Evolutionary conservation across 1,140 invertebrate species (phyloP).

Genomic region (Subanguina moxae): DNA sequence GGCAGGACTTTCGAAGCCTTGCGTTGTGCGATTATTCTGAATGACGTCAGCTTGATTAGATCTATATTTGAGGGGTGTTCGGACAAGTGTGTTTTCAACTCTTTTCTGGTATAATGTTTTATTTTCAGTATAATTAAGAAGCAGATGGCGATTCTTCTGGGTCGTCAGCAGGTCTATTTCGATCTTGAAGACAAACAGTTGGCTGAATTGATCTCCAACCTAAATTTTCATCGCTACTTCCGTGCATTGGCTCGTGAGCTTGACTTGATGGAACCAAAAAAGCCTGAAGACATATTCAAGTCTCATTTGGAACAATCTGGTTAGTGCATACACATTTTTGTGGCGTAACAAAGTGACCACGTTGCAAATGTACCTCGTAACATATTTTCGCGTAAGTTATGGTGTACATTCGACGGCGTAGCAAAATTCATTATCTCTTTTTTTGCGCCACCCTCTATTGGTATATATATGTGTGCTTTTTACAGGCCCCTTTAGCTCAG

Average conservation of each 20-base stretch:
- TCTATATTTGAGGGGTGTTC: constrained; percentile 80
- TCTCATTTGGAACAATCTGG: constrained; percentile 83
- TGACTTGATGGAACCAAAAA: constrained; percentile 99
- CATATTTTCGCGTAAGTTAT: too few species aligned
- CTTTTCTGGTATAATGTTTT: too few species aligned
- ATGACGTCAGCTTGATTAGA: constrained; percentile 77
- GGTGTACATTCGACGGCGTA: too few species aligned
- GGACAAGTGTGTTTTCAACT: constrained; percentile 72
- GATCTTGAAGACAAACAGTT: constrained; percentile 71
- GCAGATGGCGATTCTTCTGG: constrained; percentile 94
- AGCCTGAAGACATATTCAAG: constrained; percentile 98
- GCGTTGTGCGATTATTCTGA: constrained; percentile 87
- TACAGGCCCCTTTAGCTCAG: constrained; percentile 17
- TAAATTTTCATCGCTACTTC: constrained; percentile 91
- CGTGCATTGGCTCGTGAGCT: constrained; percentile 86
- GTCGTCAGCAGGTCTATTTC: constrained; percentile 85
- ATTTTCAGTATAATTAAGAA: constrained; percentile 73
- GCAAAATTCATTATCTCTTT: too few species aligned
- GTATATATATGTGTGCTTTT: too few species aligned
- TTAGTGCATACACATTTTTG: constrained; percentile 58
- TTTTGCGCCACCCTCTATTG: too few species aligned
- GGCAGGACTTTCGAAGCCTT: constrained; percentile 87
- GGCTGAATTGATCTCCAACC: constrained; percentile 91
- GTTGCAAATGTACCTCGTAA: too few species aligned
- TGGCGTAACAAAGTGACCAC: too few species aligned